phyloP scores from a whole-genome alignment of 2,797 vertebrate species.

The Tragelaphus oryx region DNA sequence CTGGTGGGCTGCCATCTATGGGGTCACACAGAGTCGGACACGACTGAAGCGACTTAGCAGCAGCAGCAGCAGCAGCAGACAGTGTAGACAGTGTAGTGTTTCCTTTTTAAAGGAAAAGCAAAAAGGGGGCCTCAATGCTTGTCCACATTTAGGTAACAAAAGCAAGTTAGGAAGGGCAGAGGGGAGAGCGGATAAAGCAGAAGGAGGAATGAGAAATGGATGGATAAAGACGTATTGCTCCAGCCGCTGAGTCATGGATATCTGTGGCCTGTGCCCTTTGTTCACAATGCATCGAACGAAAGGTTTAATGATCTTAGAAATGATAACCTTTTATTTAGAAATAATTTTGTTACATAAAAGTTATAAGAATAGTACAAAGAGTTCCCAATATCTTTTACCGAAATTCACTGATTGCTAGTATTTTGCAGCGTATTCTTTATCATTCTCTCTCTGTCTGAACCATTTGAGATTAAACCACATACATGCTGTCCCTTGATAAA shows the following conservation, averaged over 20 bases:
- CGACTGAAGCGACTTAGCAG: too few relatives aligned
- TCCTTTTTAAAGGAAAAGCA: neutral
- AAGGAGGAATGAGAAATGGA: neutral
- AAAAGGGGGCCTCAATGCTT: rapidly evolving
- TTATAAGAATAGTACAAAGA: neutral
- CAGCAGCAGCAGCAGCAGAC: too few relatives aligned
- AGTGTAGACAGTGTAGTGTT: neutral
- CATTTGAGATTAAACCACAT: neutral
- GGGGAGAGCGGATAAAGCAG: rapidly evolving
- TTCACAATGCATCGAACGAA: neutral
- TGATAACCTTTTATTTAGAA: neutral
- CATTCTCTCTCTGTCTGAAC: neutral
- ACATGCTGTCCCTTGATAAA: neutral
- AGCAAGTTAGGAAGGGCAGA: rapidly evolving
- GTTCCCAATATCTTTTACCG: neutral
- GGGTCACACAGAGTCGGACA: too few relatives aligned
- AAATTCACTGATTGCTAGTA: neutral
- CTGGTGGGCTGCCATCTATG: too few relatives aligned
- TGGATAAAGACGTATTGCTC: rapidly evolving
- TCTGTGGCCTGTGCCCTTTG: neutral
- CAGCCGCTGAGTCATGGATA: rapidly evolving
- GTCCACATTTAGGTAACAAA: too few relatives aligned
- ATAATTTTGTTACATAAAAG: neutral
- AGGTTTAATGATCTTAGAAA: neutral
- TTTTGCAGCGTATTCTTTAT: neutral